Conservation (phyloP, 2,797 vertebrate genomes). For the Sarcoramphus papa region DNA sequence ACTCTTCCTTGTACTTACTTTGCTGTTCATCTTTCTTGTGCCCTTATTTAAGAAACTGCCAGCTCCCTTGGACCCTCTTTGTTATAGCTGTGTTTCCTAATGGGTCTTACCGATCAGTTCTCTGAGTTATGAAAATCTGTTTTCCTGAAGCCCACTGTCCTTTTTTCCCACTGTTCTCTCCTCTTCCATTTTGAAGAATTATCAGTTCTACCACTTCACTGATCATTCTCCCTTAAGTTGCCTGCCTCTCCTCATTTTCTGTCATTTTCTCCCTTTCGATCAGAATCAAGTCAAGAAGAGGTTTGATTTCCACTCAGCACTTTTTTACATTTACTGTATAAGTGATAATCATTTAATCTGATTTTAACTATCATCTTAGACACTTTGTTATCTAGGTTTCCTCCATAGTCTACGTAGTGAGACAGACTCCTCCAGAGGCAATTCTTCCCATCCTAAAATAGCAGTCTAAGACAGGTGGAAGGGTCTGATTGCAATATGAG, state of each 20-base stretch:
- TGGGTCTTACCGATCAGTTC: not conserved
- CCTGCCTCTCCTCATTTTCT: not conserved
- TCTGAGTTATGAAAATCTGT: not conserved
- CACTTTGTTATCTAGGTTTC: not conserved
- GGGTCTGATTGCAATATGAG: not conserved
- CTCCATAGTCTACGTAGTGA: not conserved
- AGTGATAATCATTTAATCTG: not conserved
- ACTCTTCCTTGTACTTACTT: not conserved
- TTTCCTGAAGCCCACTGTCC: not conserved
- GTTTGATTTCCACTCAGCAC: not conserved
- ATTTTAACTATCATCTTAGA: not conserved
- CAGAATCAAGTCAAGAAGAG: not conserved
- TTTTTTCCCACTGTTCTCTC: not conserved
- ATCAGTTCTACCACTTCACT: not conserved
- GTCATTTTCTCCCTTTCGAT: not conserved
- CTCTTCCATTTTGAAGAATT: not conserved
- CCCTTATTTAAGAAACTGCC: not conserved
- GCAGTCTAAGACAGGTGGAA: not conserved
- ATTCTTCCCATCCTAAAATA: not conserved
- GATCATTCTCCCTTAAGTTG: not conserved
- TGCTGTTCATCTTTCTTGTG: not conserved
- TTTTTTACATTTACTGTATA: not conserved
- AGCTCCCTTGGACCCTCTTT: not conserved
- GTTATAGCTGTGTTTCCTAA: not conserved
- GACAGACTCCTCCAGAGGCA: not conserved